Base-by-base conservation (phyloP, 2,113 vertebrate species). In the Willisornis vidua region DNA sequence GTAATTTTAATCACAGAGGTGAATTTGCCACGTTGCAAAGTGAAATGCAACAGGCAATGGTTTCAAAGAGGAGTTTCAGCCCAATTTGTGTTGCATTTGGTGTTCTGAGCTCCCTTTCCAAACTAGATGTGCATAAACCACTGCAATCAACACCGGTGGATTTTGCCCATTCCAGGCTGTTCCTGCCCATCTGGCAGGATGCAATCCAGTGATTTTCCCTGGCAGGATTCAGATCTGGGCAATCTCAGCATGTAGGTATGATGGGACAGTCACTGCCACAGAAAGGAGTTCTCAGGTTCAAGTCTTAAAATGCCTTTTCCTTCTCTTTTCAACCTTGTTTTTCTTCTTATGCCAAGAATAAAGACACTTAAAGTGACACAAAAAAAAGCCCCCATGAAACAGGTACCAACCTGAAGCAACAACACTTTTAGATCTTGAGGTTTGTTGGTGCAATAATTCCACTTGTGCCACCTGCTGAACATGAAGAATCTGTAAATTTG, bases 401-500 rank as follows among this genome's bases (percentile, higher is more conserved):
- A 73, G 33, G 22, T n/a, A 98, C 97, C 25, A 82, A 99, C 98
- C 98, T 96, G 97, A 83, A 67, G 86, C 85, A 16, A 66, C 74
- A 74, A 93, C 94, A 43, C 85, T 91, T 91, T 79, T 96, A 63
- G 85, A 77, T 92, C 94, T 96, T 84, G 97, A 91, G 61, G 97
- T 96, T 74, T 87, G 96, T 26, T 85, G 57, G 49, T 39, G 93
- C 61, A 82, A 31, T 37, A 67, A 63, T 55, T 94, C 85, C 15
- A 87, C 77, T 81, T 97, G 97, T 61, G 96, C 96, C 49, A 97
- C 96, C 93, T 98, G 98, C 94, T 98, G 98, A 96, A 98, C 96
- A 96, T 98, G 97, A 97, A 98, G 97, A 96, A 98, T 97, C 98
- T 98, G 93, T 76, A 76, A 90, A 97, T 68, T 96, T 86, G 67